A percentile compares a stretch with the other conserved stretches of the same genome.
These are phyloP conservation scores for Semaprochilodus insignis DNA, from an alignment of 2,797 vertebrate species.

Conservation along the genomic window DNA sequence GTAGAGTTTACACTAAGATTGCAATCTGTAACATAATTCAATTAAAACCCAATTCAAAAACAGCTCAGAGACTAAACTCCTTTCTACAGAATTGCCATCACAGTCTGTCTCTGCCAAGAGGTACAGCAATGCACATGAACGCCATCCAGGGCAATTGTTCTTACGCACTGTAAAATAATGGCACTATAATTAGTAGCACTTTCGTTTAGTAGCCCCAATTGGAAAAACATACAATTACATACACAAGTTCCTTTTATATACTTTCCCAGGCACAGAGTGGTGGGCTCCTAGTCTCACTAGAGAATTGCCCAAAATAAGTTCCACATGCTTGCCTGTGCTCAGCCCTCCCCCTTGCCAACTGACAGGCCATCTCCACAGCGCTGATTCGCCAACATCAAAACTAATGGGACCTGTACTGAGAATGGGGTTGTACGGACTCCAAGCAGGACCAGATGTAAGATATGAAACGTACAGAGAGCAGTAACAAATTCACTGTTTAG, in stretches of 20 bases:
- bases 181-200: conserved; percentile 64
- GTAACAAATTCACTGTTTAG: conserved; percentile 54
- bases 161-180: conserved; percentile 64
- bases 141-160: conserved; percentile 52
- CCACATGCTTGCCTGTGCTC: conserved; percentile 80
- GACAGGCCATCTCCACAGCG: conserved; percentile 45
- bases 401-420: conserved; percentile 53
- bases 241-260: conserved; percentile 79
- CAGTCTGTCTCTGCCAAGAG: conserved; percentile 18
- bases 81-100: conserved; percentile 23
- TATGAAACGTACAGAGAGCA: conserved; percentile 33
- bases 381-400: conserved; percentile 53
- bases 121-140: conserved; percentile 33
- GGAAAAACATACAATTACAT: conserved; percentile 72
- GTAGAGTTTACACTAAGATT: neutral
- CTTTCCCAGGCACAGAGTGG: conserved; percentile 81
- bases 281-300: conserved; percentile 67
- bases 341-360: conserved; percentile 55
- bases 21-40: neutral
- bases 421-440: conserved; percentile 47
- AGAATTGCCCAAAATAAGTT: conserved; percentile 79
- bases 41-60: neutral
- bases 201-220: conserved; percentile 59
- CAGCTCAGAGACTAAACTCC: neutral
- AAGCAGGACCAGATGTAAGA: conserved; percentile 54